phyloP scores from a whole-genome alignment of 2,888 invertebrate species.

The Plagodis dolabraria region DNA sequence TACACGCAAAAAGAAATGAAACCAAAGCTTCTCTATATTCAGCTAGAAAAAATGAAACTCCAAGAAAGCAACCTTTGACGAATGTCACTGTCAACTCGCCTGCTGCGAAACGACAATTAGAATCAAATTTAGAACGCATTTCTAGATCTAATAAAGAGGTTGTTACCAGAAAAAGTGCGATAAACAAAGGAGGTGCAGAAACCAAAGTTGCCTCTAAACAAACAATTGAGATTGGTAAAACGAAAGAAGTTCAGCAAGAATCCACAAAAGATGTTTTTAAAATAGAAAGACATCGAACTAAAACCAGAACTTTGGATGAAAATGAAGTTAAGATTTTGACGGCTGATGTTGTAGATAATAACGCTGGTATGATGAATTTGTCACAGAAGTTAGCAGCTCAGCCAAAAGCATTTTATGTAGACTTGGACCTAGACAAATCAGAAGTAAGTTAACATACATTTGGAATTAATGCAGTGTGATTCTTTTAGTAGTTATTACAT shows the following conservation, averaged over 20 bases:
- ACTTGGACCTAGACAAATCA: slow-evolving; percentile 54
- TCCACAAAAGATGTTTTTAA: slow-evolving; percentile 29
- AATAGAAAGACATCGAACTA: slow-evolving; percentile 58
- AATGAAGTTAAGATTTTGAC: slow-evolving; percentile 72
- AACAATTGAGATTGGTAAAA: slow-evolving; percentile 11
- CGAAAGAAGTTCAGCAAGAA: slow-evolving; percentile 27
- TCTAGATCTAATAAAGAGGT: slow-evolving; percentile 25
- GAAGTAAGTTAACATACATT: slow-evolving; percentile 35
- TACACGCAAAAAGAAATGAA: slow-evolving; percentile 35
- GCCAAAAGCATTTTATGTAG: slow-evolving; percentile 73
- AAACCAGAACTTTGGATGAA: slow-evolving; percentile 75
- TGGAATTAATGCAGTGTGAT: too few species aligned
- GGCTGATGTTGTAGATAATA: slow-evolving; percentile 63
- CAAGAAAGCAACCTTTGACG: slow-evolving; percentile 46
- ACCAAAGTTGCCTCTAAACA: slow-evolving; percentile 21
- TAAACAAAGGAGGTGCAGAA: slow-evolving; percentile 25
- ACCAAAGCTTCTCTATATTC: slow-evolving; percentile 36
- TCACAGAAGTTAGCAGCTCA: slow-evolving; percentile 59
- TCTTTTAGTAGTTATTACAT: too few species aligned
- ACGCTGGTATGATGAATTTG: slow-evolving; percentile 67
- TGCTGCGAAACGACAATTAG: slow-evolving; percentile 49
- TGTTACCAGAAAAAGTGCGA: slow-evolving; percentile 27
- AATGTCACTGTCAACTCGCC: slow-evolving; percentile 73
- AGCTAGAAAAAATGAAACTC: slow-evolving; percentile 38
- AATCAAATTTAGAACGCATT: slow-evolving; percentile 38